Evolutionary conservation across 2,888 invertebrate species (phyloP).

Genomic region (Bombylius major): DNA sequence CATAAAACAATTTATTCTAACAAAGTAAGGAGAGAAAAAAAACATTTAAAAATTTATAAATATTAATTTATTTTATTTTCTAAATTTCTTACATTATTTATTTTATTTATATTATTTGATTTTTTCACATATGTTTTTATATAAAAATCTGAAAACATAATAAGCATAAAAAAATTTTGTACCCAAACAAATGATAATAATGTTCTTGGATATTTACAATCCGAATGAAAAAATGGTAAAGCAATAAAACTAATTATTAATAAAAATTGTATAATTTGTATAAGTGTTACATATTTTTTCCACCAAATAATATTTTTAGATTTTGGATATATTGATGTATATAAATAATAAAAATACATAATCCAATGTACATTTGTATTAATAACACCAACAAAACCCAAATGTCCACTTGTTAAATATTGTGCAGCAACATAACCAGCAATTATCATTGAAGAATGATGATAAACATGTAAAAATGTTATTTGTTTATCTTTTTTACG

Average conservation of each 20-base stretch:
- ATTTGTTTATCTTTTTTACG: neutral
- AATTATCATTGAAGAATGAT: neutral
- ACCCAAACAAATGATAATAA: neutral
- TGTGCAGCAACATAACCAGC: neutral
- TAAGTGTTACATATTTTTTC: slow-evolving; percentile 66
- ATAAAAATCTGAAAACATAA: slow-evolving; percentile 33
- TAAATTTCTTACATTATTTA: too few species aligned
- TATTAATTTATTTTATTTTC: too few species aligned
- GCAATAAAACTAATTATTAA: neutral
- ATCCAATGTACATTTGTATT: slow-evolving; percentile 67
- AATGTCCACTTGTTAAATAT: slow-evolving; percentile 47
- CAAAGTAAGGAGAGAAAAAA: too few species aligned
- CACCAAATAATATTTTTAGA: slow-evolving; percentile 59
- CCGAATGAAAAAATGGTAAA: neutral
- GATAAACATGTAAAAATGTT: neutral
- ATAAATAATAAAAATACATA: slow-evolving; percentile 73
- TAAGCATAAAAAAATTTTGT: slow-evolving; percentile 31
- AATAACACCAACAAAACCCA: slow-evolving; percentile 53
- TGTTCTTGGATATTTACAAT: neutral
- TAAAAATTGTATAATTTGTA: slow-evolving; percentile 46
- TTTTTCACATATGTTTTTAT: slow-evolving; percentile 26
- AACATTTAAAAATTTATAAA: too few species aligned
- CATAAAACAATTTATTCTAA: too few species aligned
- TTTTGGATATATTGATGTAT: slow-evolving; percentile 54
- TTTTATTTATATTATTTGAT: neutral